Conservation (phyloP, 2,888 invertebrate species). For the Chesias legatella region DNA sequence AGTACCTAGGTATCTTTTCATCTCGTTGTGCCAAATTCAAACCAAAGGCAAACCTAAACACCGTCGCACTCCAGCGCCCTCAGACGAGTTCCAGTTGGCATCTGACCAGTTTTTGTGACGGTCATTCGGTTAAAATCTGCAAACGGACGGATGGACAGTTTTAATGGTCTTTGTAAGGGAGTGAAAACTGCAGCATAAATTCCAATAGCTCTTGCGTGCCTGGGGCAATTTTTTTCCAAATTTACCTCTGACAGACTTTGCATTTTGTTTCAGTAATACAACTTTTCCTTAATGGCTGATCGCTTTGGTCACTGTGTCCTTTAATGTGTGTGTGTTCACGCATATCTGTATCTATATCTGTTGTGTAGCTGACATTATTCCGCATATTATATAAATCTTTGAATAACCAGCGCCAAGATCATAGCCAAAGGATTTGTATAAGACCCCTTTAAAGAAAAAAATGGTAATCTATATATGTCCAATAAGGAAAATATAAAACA, state of each 20-base stretch:
- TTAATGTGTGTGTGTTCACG: too few species aligned
- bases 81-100: constrained; percentile 12
- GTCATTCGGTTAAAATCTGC: constrained; percentile 64
- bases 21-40: not conserved
- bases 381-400: too few species aligned
- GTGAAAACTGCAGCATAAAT: constrained; percentile 60
- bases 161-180: constrained; percentile 67
- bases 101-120: constrained; percentile 43
- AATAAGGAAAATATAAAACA: too few species aligned
- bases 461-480: too few species aligned
- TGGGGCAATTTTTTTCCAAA: constrained; percentile 49
- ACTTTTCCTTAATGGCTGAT: too few species aligned
- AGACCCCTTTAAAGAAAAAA: too few species aligned
- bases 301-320: too few species aligned
- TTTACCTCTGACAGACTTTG: constrained; percentile 33
- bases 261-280: not conserved
- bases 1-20: not conserved
- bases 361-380: too few species aligned
- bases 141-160: constrained; percentile 65
- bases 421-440: too few species aligned
- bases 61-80: not conserved
- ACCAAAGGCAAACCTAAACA: not conserved
- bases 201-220: constrained; percentile 47
- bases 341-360: too few species aligned
- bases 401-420: too few species aligned